These are phyloP conservation scores for Tonatia bakeri DNA, from an alignment of 2,113 vertebrate species.

Conservation along the genomic window DNA sequence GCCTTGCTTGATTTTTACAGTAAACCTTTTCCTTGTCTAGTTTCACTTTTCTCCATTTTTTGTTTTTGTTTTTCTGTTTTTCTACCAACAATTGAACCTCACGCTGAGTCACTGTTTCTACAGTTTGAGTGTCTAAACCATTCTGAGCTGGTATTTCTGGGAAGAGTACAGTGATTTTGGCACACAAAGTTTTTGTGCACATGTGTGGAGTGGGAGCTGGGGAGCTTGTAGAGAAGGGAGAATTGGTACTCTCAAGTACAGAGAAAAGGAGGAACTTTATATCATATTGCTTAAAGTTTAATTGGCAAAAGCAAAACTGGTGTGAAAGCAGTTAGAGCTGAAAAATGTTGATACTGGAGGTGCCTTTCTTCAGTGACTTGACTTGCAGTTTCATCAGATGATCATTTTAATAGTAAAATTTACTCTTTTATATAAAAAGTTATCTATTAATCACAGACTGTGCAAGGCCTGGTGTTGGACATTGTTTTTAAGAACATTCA, in stretches of 20 bases:
- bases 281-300: neutral
- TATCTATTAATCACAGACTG: neutral
- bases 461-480: neutral
- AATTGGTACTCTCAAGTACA: neutral
- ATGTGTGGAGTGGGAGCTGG: neutral
- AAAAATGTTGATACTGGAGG: neutral
- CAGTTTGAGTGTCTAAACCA: neutral
- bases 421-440: neutral
- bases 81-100: neutral
- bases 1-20: neutral
- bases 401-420: neutral
- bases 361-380: neutral
- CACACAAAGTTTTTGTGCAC: neutral
- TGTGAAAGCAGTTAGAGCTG: neutral
- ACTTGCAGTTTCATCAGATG: neutral
- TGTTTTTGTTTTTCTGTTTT: neutral
- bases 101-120: neutral
- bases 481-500: neutral
- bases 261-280: neutral
- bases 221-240: neutral
- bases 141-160: conserved; percentile 6
- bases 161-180: neutral
- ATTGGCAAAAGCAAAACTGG: neutral
- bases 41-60: neutral
- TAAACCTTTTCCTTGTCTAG: neutral